Evolutionary conservation across 2,888 invertebrate species (phyloP).

Genomic region (Drosophila melanosoma): DNA sequence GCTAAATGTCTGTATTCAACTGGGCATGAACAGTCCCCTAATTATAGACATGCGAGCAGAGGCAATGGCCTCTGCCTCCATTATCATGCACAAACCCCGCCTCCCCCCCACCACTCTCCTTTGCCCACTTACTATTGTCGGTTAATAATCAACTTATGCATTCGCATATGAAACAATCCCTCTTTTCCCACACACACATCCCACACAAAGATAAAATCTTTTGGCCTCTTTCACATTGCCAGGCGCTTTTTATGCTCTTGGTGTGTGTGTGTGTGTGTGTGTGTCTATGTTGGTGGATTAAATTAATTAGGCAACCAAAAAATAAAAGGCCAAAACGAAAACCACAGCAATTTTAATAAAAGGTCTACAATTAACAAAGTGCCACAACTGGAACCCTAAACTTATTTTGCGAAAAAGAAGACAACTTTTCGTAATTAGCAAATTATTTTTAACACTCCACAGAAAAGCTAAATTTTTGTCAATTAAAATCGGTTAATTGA

Average conservation of each 20-base stretch:
- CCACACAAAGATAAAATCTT: conserved; percentile 49
- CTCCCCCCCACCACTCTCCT: not conserved
- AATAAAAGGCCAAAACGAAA: conserved; percentile 35
- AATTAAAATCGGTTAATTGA: conserved; percentile 19
- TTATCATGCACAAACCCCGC: not conserved
- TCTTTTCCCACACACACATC: conserved; percentile 3
- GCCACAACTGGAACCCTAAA: conserved; percentile 23
- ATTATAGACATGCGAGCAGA: conserved; percentile 70
- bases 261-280: conserved; percentile 7
- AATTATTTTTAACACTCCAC: conserved; percentile 42
- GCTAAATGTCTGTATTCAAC: conserved; percentile 75
- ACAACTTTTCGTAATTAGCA: conserved; percentile 51
- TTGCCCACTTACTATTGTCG: conserved; percentile 39
- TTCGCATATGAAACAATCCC: conserved; percentile 33
- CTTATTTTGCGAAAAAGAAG: conserved; percentile 28
- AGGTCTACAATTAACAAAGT: conserved; percentile 55
- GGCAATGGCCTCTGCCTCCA: not conserved
- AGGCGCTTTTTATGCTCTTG: conserved; percentile 61
- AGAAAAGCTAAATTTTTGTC: conserved; percentile 27
- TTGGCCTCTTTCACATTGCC: too few relatives aligned
- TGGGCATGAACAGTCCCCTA: conserved; percentile 64
- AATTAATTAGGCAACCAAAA: conserved; percentile 71
- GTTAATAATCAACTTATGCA: conserved; percentile 76
- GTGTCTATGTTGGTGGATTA: conserved; percentile 17
- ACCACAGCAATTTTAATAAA: conserved; percentile 71